These are phyloP conservation scores for Drosophila pegasa DNA, from an alignment of 2,888 invertebrate genomes.

Conservation along the genomic window DNA sequence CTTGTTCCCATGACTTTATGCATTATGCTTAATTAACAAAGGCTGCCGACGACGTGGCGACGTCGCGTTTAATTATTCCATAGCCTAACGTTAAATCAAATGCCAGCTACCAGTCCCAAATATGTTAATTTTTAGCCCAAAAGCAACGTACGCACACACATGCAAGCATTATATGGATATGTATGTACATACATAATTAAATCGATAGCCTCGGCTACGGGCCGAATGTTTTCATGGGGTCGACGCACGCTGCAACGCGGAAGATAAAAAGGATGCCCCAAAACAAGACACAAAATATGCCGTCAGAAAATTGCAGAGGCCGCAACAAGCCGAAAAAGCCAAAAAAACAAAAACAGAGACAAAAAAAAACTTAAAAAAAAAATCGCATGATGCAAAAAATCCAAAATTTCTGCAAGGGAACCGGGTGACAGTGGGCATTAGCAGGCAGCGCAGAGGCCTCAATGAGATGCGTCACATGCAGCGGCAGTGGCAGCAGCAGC, in stretches of 20 bases:
- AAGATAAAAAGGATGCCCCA: conserved; percentile 79
- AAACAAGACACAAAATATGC: conserved; percentile 60
- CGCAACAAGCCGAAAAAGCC: conserved; percentile 36
- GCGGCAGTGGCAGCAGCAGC: conserved; percentile 37
- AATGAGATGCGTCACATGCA: conserved; percentile 73
- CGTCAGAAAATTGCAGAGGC: conserved; percentile 68
- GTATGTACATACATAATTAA: conserved; percentile 60
- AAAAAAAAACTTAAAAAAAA: conserved; percentile 19
- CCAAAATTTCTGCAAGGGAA: conserved; percentile 65
- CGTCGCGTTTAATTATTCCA: conserved; percentile 67
- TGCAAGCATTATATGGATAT: neutral
- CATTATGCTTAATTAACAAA: conserved; percentile 76
- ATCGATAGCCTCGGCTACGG: conserved; percentile 49
- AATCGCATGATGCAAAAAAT: conserved; percentile 63
- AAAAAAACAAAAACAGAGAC: conserved; percentile 14
- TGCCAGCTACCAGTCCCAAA: conserved; percentile 55
- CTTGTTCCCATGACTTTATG: conserved; percentile 73
- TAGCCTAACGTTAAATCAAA: conserved; percentile 64
- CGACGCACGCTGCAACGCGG: conserved; percentile 74
- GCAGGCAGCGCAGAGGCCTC: conserved; percentile 20
- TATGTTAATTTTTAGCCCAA: conserved; percentile 64
- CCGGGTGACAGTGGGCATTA: conserved; percentile 35
- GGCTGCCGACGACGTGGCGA: conserved; percentile 67
- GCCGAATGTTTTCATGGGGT: conserved; percentile 43
- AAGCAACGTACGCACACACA: conserved; percentile 19